Evolutionary conservation across 2,888 invertebrate genomes (phyloP).

Genomic region (Diabrotica balteata): DNA sequence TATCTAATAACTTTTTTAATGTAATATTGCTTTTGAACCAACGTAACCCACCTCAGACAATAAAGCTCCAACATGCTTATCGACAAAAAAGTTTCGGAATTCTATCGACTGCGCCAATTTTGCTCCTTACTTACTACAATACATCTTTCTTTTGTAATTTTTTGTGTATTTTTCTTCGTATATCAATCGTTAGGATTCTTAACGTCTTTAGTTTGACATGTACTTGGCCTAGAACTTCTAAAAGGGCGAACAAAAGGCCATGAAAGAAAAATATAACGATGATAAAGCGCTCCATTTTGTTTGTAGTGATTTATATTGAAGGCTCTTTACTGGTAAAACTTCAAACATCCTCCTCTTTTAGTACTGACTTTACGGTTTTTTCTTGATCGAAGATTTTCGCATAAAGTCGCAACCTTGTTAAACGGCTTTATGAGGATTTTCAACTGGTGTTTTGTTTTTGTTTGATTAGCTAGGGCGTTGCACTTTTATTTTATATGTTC

Average conservation of each 20-base stretch:
- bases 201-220: constrained; percentile 26
- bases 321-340: constrained; percentile 26
- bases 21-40: too few species aligned
- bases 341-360: constrained; percentile 24
- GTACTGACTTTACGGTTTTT: constrained; percentile 21
- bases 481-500: too few species aligned
- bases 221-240: constrained; percentile 23
- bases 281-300: constrained; percentile 32
- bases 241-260: constrained; percentile 25
- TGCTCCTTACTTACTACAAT: not conserved
- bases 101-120: not conserved
- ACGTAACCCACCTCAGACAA: too few species aligned
- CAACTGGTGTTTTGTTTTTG: constrained; percentile 4
- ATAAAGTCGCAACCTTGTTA: constrained; percentile 10
- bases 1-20: too few species aligned
- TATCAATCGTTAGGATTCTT: constrained; percentile 1
- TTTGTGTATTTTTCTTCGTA: constrained; percentile 1
- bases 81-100: not conserved
- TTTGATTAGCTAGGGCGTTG: too few species aligned
- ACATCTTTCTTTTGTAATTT: not conserved
- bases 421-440: not conserved
- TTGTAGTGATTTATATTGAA: constrained; percentile 32
- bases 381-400: constrained; percentile 15
- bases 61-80: too few species aligned
- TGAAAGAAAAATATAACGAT: constrained; percentile 28